phyloP scores from a whole-genome alignment of 2,888 invertebrate genomes.

The Machimus atricapillus region DNA sequence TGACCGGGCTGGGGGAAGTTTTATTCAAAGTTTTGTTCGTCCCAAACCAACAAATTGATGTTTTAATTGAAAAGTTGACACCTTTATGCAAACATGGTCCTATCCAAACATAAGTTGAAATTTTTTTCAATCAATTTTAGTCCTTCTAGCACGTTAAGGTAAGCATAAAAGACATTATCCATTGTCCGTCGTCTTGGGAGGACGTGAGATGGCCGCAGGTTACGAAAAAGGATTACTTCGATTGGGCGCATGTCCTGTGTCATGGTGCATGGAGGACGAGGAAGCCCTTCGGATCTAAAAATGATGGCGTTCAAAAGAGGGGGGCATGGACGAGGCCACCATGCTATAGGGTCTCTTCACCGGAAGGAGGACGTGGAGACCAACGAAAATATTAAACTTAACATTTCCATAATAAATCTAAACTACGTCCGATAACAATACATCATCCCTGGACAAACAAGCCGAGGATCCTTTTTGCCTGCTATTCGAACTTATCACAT shows the following conservation, averaged over 20 bases:
- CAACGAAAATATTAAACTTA: slow-evolving; percentile 45
- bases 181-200: slow-evolving; percentile 2
- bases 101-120: slow-evolving; percentile 42
- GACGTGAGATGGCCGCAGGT: background rate
- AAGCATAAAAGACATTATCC: slow-evolving; percentile 10
- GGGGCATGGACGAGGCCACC: background rate
- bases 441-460: slow-evolving; percentile 60
- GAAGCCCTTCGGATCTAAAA: background rate
- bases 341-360: background rate
- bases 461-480: slow-evolving; percentile 55
- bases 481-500: slow-evolving; percentile 47
- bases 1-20: background rate
- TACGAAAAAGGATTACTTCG: slow-evolving; percentile 15
- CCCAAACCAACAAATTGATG: slow-evolving; percentile 46
- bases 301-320: background rate
- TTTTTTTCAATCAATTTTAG: slow-evolving; percentile 30
- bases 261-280: background rate
- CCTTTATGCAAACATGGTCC: slow-evolving; percentile 43
- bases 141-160: background rate
- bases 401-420: slow-evolving; percentile 55
- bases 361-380: background rate
- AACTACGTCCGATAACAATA: slow-evolving; percentile 58
- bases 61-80: slow-evolving; percentile 47
- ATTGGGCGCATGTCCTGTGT: slow-evolving; percentile 25
- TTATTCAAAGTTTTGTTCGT: slow-evolving; percentile 1